Evolutionary conservation across 2,888 invertebrate species (phyloP).

Genomic region (Ormyrus pomaceus): DNA sequence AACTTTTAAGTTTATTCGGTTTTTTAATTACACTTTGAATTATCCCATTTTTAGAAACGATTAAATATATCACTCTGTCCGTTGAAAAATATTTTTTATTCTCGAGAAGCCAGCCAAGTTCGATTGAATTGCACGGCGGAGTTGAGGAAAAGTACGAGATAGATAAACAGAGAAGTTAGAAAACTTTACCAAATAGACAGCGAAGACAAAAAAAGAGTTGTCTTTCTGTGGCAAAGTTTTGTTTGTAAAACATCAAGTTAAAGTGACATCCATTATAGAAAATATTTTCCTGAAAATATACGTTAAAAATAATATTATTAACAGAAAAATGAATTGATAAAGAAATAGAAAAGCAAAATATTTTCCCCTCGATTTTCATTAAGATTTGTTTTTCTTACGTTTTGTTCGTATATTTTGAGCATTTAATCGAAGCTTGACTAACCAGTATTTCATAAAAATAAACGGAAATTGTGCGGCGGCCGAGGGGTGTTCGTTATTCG

Average conservation of each 20-base stretch:
- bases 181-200: conserved; percentile 8
- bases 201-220: neutral
- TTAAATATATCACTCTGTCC: no score
- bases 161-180: conserved; percentile 1
- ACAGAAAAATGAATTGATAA: no score
- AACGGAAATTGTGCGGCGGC: conserved; percentile 20
- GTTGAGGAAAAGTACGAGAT: neutral
- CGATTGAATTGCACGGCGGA: neutral
- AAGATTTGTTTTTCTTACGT: no score
- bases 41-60: no score
- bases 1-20: no score
- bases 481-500: conserved; percentile 60
- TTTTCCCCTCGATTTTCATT: no score
- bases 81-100: neutral
- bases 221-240: conserved; percentile 8
- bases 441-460: conserved; percentile 47
- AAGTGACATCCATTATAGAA: no score
- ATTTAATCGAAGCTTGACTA: conserved; percentile 27
- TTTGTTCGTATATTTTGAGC: neutral
- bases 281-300: no score
- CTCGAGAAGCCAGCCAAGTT: conserved; percentile 14
- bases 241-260: neutral
- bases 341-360: no score
- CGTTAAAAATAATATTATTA: no score
- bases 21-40: no score